Conservation (phyloP, 1,140 invertebrate species). For the Monochamus saltuarius region DNA sequence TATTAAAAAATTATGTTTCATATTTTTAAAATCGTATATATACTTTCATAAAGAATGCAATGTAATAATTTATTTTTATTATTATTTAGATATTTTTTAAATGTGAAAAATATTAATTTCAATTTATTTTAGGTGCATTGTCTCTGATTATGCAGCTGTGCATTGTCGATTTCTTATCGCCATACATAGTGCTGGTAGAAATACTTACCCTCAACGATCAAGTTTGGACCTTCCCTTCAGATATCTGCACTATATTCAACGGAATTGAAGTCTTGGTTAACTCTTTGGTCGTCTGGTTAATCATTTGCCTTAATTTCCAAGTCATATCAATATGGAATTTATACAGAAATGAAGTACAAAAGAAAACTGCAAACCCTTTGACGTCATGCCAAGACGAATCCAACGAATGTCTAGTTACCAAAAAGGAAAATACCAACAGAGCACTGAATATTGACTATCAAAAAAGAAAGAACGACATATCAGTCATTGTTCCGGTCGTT, state of each 20-base stretch:
- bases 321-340: constrained; percentile 57
- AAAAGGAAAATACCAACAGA: constrained; percentile 48
- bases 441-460: constrained; percentile 55
- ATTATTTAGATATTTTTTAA: too few relatives aligned
- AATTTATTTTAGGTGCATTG: constrained; percentile 53
- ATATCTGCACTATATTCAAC: constrained; percentile 53
- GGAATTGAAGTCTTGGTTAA: constrained; percentile 56
- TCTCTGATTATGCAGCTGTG: constrained; percentile 56
- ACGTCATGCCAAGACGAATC: constrained; percentile 52
- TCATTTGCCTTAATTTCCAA: constrained; percentile 57
- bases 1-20: too few relatives aligned
- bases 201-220: constrained; percentile 53
- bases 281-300: constrained; percentile 56
- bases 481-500: constrained; percentile 54
- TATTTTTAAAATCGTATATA: too few relatives aligned
- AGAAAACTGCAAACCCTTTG: constrained; percentile 49
- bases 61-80: too few relatives aligned
- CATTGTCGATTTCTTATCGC: constrained; percentile 52
- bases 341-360: constrained; percentile 42
- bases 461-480: constrained; percentile 49
- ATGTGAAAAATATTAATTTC: constrained; percentile 1
- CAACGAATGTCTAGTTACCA: constrained; percentile 54
- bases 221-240: constrained; percentile 55
- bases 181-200: constrained; percentile 53
- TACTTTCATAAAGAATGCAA: too few relatives aligned